phyloP scores from a whole-genome alignment of 2,113 vertebrate species.

The Telmatochromis brachygnathus region DNA sequence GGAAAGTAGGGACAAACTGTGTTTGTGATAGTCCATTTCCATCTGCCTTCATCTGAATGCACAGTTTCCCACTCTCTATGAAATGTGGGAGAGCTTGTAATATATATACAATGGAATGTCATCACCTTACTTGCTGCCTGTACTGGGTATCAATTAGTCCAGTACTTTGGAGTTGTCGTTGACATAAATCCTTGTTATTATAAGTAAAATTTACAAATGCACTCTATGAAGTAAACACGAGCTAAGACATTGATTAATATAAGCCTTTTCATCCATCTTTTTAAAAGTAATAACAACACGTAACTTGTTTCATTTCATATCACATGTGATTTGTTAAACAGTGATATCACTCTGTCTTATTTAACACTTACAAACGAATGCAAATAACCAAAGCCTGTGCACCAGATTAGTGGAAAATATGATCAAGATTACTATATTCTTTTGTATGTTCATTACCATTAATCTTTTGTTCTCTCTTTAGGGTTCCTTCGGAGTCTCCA shows the following conservation, averaged over 20 bases:
- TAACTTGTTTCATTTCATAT: neutral
- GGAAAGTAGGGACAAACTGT: neutral
- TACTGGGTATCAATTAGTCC: neutral
- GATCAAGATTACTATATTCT: neutral
- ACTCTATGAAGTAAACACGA: neutral
- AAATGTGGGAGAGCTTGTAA: neutral
- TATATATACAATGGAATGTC: neutral
- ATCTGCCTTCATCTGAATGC: neutral
- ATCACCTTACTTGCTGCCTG: neutral
- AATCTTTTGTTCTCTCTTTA: neutral
- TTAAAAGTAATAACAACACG: neutral
- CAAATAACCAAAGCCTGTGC: neutral
- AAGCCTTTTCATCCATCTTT: neutral
- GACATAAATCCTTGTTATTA: neutral
- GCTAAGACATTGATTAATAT: neutral
- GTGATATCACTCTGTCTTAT: neutral
- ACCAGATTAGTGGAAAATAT: neutral
- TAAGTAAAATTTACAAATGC: neutral
- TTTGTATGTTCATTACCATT: neutral
- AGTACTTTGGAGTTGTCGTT: neutral
- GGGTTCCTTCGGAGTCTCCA: conserved; percentile 79
- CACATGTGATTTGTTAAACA: neutral
- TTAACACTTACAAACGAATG: neutral
- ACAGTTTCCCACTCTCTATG: neutral
- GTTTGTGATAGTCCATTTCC: neutral